Conservation (phyloP, 2,113 vertebrate genomes). For the Podilymbus podiceps region DNA sequence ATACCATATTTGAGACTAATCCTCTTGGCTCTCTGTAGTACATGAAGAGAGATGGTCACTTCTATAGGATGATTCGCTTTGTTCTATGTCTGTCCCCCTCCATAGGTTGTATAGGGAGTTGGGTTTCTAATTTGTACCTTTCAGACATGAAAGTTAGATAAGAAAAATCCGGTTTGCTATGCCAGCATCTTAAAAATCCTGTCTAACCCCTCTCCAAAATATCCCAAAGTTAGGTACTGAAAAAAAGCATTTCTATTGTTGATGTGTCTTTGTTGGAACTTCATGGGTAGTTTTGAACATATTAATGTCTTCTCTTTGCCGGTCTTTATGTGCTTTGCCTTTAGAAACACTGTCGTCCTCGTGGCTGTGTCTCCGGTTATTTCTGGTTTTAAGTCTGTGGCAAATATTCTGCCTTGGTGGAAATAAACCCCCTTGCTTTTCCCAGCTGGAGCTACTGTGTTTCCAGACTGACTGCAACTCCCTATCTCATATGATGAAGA, state of each 20-base stretch:
- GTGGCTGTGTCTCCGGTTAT: background rate
- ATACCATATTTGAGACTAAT: background rate
- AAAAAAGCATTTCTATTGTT: background rate
- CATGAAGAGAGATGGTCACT: background rate
- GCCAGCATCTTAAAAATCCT: background rate
- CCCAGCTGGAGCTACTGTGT: background rate
- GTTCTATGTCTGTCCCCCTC: background rate
- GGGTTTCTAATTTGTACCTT: background rate
- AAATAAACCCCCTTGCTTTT: background rate
- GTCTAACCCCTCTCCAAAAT: background rate
- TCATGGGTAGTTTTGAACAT: background rate
- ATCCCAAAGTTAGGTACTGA: background rate
- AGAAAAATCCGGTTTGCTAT: background rate
- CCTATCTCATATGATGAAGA: background rate
- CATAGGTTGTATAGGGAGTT: background rate
- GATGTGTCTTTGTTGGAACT: accelerated
- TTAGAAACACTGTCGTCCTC: background rate
- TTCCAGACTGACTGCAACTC: background rate
- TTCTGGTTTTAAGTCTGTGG: background rate
- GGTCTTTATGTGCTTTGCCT: background rate
- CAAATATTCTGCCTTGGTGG: background rate
- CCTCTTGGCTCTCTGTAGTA: background rate
- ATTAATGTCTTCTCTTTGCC: background rate
- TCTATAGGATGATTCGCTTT: background rate
- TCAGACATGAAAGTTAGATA: background rate